Evolutionary conservation across 2,113 vertebrate genomes (phyloP).

Genomic region (Sula dactylatra): DNA sequence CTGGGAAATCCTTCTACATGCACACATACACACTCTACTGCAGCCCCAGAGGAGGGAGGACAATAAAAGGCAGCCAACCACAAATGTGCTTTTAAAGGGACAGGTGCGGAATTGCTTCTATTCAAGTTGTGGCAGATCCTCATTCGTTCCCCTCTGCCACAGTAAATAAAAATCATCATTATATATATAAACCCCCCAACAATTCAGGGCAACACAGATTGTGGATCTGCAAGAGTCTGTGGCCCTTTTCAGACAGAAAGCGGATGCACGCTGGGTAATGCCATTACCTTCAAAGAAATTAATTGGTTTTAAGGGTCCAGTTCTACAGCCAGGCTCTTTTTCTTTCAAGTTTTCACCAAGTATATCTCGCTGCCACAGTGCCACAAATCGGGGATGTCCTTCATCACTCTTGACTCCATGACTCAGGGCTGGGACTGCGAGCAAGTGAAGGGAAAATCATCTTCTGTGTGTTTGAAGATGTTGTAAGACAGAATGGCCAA

Average conservation of each 20-base stretch:
- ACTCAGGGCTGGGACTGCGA: background rate
- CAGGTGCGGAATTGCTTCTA: constrained; percentile 47
- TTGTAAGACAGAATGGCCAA: background rate
- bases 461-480: accelerated
- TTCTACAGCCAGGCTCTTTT: background rate
- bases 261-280: background rate
- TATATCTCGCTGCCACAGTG: background rate
- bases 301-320: background rate
- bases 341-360: background rate
- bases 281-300: background rate
- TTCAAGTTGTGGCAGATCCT: constrained; percentile 2
- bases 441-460: background rate
- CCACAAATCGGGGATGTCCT: background rate
- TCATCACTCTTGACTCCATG: background rate
- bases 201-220: background rate
- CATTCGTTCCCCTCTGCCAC: constrained; percentile 47
- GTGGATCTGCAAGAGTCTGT: background rate
- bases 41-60: background rate
- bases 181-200: background rate
- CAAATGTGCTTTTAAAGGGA: constrained; percentile 26
- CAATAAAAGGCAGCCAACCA: constrained; percentile 35
- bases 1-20: constrained; percentile 2
- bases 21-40: background rate
- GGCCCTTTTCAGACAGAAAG: background rate
- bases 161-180: constrained; percentile 54